Evolutionary conservation across 2,113 vertebrate genomes (phyloP).

Genomic region (Numida meleagris): DNA sequence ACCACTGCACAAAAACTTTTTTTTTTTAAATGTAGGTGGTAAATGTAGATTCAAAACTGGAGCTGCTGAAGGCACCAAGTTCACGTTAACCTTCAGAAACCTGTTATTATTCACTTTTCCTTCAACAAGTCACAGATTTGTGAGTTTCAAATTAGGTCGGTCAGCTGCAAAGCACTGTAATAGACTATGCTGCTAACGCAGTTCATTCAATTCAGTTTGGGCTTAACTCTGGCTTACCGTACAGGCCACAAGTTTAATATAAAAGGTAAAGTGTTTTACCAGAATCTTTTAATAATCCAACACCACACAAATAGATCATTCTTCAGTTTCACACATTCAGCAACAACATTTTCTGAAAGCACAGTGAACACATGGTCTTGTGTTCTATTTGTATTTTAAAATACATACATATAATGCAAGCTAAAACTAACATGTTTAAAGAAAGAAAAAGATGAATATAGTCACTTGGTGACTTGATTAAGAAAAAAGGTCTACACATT

Average conservation of each 20-base stretch:
- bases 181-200: conserved; percentile 37
- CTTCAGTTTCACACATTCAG: not conserved
- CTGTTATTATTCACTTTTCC: conserved; percentile 49
- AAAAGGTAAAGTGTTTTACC: not conserved
- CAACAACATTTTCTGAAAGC: not conserved
- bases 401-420: not conserved
- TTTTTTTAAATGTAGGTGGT: conserved; percentile 68
- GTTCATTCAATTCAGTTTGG: conserved; percentile 28
- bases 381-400: not conserved
- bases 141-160: conserved; percentile 63
- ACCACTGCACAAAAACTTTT: conserved; percentile 78
- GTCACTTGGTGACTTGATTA: not conserved
- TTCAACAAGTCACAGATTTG: conserved; percentile 47
- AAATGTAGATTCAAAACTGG: conserved; percentile 61
- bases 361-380: rapidly evolving
- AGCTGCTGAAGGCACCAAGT: conserved; percentile 70
- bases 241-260: conserved; percentile 12
- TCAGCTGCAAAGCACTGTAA: conserved; percentile 69
- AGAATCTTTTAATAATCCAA: not conserved
- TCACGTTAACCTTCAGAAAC: conserved; percentile 70
- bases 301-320: not conserved
- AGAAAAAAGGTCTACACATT: not conserved
- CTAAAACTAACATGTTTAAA: not conserved
- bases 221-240: not conserved
- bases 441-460: not conserved